Conservation (phyloP, 1,140 invertebrate species). For the Atta cephalotes region DNA sequence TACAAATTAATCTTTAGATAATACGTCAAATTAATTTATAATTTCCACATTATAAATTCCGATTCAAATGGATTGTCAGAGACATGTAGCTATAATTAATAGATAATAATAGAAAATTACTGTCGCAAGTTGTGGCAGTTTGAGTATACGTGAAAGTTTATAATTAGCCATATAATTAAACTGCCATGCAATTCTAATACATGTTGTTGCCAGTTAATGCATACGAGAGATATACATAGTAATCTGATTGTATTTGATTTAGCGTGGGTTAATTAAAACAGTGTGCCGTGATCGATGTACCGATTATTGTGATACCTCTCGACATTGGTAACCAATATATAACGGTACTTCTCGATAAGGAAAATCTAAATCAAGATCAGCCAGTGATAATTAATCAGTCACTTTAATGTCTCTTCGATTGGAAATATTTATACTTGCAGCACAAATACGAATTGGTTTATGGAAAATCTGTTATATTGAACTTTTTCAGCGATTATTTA, state of each 20-base stretch:
- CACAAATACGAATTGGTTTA: neutral
- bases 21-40: conserved; percentile 6
- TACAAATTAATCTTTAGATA: neutral
- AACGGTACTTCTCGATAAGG: conserved; percentile 66
- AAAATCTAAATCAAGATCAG: conserved; percentile 46
- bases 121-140: conserved; percentile 9
- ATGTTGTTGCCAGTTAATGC: conserved; percentile 15
- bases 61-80: neutral
- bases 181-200: conserved; percentile 22
- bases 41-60: neutral
- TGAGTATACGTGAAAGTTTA: neutral
- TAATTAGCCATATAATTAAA: neutral
- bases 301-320: conserved; percentile 59
- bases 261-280: conserved; percentile 63
- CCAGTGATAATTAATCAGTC: conserved; percentile 58
- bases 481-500: neutral
- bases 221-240: conserved; percentile 14
- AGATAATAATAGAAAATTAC: conserved; percentile 16
- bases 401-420: conserved; percentile 41
- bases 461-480: neutral
- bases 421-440: neutral
- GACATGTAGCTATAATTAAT: neutral
- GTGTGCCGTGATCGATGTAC: conserved; percentile 56
- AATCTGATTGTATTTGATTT: conserved; percentile 60
- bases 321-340: conserved; percentile 67